phyloP scores from a whole-genome alignment of 1,140 invertebrate species.

The Pteromalus puparum region DNA sequence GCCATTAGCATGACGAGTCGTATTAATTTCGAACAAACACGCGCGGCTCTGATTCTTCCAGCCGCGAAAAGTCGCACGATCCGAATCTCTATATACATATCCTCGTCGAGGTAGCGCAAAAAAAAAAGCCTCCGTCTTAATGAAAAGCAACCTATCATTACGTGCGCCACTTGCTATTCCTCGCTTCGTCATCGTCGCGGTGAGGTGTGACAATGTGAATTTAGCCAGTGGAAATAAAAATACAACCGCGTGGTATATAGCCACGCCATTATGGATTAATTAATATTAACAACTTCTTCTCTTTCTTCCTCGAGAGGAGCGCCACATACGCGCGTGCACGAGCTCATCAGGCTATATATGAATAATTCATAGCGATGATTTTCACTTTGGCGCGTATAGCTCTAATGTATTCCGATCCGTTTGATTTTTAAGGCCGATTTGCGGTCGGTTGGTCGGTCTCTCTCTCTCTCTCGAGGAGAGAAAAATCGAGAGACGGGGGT shows the following conservation, averaged over 20 bases:
- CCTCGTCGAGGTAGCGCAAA: background rate
- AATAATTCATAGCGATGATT: conserved; percentile 49
- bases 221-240: background rate
- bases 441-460: conserved; percentile 1
- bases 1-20: background rate
- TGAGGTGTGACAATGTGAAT: background rate
- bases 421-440: conserved; percentile 48
- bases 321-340: background rate
- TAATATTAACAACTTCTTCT: conserved; percentile 26
- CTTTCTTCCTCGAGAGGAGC: background rate
- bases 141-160: conserved; percentile 16
- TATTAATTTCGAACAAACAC: background rate
- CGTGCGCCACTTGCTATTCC: background rate
- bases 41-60: background rate
- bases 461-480: too few species aligned
- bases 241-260: background rate
- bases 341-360: background rate
- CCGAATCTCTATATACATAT: background rate
- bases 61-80: background rate
- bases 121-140: background rate
- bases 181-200: background rate
- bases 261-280: conserved; percentile 29
- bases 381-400: conserved; percentile 3
- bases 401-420: conserved; percentile 46
- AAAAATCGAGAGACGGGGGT: conserved; percentile 25